Conservation (phyloP, 2,888 invertebrate species). For the Tenodera sinensis region DNA sequence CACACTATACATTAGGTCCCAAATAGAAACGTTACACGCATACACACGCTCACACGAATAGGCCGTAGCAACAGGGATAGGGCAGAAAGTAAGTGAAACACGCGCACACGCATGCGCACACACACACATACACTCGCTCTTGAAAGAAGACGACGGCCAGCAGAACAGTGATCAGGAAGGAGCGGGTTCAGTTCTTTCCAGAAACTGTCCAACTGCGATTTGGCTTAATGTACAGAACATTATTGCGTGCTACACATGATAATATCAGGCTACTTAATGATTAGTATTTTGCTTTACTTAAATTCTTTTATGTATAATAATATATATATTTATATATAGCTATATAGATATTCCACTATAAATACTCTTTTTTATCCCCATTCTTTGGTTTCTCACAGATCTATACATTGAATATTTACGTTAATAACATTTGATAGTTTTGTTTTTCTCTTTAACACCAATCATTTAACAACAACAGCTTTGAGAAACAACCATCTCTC, state of each 20-base stretch:
- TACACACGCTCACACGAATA: background rate
- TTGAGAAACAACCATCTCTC: background rate
- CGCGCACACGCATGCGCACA: background rate
- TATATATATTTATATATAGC: slow-evolving; percentile 6
- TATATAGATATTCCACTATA: background rate
- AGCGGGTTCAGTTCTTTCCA: background rate
- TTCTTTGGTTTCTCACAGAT: background rate
- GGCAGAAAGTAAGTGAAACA: too few relatives aligned
- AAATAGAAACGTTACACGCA: background rate
- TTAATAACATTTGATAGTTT: background rate
- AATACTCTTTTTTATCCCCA: background rate
- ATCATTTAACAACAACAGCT: background rate
- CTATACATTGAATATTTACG: background rate
- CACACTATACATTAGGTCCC: background rate
- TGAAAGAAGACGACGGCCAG: background rate
- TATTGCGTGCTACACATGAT: slow-evolving; percentile 27
- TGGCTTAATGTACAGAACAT: slow-evolving; percentile 16
- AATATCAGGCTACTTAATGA: slow-evolving; percentile 10
- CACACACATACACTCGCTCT: background rate
- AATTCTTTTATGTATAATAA: background rate
- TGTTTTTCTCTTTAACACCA: background rate
- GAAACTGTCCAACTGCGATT: background rate
- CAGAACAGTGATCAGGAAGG: background rate
- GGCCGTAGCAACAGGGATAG: background rate
- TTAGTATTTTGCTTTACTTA: slow-evolving; percentile 3